phyloP scores from a whole-genome alignment of 2,888 invertebrate genomes.

The Lamellibrachia satsuma region DNA sequence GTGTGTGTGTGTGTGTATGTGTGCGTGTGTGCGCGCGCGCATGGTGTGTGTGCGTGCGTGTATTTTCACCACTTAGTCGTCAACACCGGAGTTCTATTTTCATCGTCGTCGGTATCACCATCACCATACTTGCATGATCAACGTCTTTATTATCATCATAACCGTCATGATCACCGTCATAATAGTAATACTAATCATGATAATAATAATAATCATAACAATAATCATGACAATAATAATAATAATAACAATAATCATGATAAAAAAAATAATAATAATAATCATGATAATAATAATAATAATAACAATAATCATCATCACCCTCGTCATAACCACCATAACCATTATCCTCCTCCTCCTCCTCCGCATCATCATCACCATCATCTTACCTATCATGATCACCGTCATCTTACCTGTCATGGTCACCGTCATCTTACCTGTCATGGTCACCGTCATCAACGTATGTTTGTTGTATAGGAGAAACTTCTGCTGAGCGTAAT shows the following conservation, averaged over 20 bases:
- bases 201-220: background rate
- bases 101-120: background rate
- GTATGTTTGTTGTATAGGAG: conserved; percentile 72
- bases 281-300: background rate
- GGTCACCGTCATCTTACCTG: background rate
- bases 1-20: background rate
- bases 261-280: background rate
- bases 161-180: background rate
- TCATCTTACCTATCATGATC: background rate
- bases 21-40: background rate
- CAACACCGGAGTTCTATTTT: background rate
- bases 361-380: background rate
- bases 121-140: background rate
- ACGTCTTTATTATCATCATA: background rate
- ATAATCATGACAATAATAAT: background rate
- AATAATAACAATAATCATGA: background rate
- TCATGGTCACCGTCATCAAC: background rate
- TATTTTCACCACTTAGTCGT: background rate
- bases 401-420: background rate
- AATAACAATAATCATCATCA: background rate
- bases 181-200: background rate
- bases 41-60: too few relatives aligned
- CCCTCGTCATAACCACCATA: background rate
- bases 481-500: conserved; percentile 85
- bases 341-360: background rate